Conservation (phyloP, 2,888 invertebrate species). For the Cheilosia vernalis region DNA sequence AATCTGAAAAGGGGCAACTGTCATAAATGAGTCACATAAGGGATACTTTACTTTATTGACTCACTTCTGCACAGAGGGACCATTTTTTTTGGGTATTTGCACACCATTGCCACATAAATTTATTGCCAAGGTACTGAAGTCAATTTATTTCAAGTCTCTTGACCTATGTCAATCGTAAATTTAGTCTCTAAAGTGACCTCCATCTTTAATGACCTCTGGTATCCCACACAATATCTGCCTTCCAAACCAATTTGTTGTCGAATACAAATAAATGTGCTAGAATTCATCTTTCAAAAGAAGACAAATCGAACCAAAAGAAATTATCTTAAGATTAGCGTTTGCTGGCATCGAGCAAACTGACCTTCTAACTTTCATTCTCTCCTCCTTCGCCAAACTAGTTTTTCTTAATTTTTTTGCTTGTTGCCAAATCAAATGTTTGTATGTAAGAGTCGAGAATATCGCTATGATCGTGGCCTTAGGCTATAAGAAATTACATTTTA, state of each 20-base stretch:
- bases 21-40: conserved; percentile 12
- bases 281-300: neutral
- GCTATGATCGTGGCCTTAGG: conserved; percentile 37
- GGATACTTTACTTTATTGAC: neutral
- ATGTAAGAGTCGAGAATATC: conserved; percentile 31
- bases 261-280: neutral
- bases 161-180: too few species aligned
- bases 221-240: too few species aligned
- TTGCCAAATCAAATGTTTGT: conserved; percentile 26
- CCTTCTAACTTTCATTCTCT: conserved; percentile 67
- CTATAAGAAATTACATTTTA: conserved; percentile 37
- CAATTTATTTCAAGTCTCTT: too few species aligned
- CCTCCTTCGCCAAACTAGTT: conserved; percentile 45
- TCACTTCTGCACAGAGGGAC: too few species aligned
- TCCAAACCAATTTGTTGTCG: too few species aligned
- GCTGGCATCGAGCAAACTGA: conserved; percentile 18
- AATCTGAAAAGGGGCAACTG: too few species aligned
- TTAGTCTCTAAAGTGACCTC: too few species aligned
- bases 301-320: conserved; percentile 35
- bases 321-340: conserved; percentile 18
- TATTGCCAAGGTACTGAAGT: too few species aligned
- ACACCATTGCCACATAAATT: too few species aligned
- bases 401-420: conserved; percentile 15
- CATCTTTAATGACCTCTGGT: too few species aligned
- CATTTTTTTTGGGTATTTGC: too few species aligned